Conservation (phyloP, 2,888 invertebrate species). For the Tribolium freemani region DNA sequence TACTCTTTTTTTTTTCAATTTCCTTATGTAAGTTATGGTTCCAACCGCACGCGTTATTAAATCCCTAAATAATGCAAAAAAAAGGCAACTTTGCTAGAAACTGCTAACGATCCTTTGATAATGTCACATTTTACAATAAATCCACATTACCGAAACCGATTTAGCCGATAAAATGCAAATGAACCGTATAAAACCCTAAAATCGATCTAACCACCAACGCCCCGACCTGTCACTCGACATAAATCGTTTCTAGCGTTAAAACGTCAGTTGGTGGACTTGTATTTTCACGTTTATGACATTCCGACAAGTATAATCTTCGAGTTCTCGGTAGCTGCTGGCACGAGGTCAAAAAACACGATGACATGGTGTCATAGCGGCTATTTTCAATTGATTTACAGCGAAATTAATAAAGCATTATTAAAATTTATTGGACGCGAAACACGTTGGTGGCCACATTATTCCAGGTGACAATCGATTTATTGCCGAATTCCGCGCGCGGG, state of each 20-base stretch:
- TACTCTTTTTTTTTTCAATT: neutral
- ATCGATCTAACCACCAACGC: slow-evolving; percentile 30
- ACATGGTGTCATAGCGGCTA: slow-evolving; percentile 11
- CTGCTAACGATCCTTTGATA: slow-evolving; percentile 5
- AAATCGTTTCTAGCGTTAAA: slow-evolving; percentile 4
- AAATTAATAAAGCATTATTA: slow-evolving; percentile 38
- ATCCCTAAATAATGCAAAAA: neutral
- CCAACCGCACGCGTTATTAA: neutral
- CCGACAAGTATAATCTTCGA: slow-evolving; percentile 9
- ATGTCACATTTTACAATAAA: slow-evolving; percentile 15
- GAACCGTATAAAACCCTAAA: slow-evolving; percentile 14
- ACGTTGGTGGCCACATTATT: slow-evolving; percentile 31
- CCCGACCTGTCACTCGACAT: slow-evolving; percentile 18
- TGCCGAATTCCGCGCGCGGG: slow-evolving; percentile 9
- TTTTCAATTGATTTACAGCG: slow-evolving; percentile 38
- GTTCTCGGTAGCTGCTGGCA: slow-evolving; percentile 29
- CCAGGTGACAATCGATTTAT: slow-evolving; percentile 34
- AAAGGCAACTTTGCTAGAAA: neutral
- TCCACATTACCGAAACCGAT: slow-evolving; percentile 17
- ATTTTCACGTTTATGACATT: slow-evolving; percentile 24
- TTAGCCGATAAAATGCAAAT: slow-evolving; percentile 32
- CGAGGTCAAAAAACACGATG: slow-evolving; percentile 27
- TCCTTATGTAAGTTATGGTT: neutral
- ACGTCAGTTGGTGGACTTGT: slow-evolving; percentile 1
- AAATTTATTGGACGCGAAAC: slow-evolving; percentile 35